Evolutionary conservation across 2,888 invertebrate species (phyloP), one percentile per base, ranked within the genome.

Genomic region (Thymelicus acteon): DNA sequence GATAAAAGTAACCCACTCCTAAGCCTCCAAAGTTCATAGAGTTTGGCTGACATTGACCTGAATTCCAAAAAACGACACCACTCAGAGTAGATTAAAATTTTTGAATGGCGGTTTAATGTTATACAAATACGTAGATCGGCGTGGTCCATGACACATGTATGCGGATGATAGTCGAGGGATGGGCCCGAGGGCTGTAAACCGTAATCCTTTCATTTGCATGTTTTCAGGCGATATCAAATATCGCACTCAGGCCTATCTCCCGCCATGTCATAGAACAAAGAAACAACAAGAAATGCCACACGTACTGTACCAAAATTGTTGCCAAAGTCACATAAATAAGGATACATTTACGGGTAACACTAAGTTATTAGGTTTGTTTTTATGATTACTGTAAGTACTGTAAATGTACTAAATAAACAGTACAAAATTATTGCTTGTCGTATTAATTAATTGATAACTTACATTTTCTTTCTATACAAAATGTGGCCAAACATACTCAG

Each of bases 181-280:
- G 24, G 24, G 31, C 44, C 44, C 57, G 44, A 40, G 47, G 70
- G 67, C 63, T 58, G 60, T 67, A 72, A 60, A 65, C 52, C 61
- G 52, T 60, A 64, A 84, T 83, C 89, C 86, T 86, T 86, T 86
- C 86, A 91, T 91, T 91, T 90, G 84, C 90, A 91, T 91, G 86
- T 91, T 89, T 90, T 88, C 84, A 78, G 75, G 72, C 75, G 77
- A 84, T 88, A 88, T 86, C 87, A 89, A 90, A 90, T 90, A 89
- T 84, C 85, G 74, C 74, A 78, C 75, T 75, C 80, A 80, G 48
- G 61, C 61, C 65, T 71, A 71, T 66, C 71, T 67, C 40, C 31
- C 62, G 49, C 52, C 8, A 5, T 7, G 19, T 5, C 54, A 8
- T 54, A 54, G 54, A 54, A 24, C 24, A 24, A 54, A 5, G 54